Evolutionary conservation across 2,113 vertebrate genomes (phyloP).

Genomic region (Tachysurus vachellii): DNA sequence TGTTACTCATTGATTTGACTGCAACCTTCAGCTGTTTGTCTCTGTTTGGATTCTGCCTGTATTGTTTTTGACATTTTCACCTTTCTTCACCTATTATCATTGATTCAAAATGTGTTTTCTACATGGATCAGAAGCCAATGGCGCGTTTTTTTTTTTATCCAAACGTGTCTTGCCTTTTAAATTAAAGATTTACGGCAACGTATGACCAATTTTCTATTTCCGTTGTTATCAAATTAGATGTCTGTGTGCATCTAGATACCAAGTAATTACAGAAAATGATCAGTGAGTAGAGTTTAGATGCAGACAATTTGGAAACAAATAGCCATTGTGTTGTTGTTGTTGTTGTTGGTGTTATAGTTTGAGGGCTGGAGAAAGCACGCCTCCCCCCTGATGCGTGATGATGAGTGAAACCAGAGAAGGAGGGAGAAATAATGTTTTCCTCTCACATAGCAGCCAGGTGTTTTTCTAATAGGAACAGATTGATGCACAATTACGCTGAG

Average conservation of each 20-base stretch:
- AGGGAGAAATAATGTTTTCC: constrained; percentile 11
- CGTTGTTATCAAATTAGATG: constrained; percentile 6
- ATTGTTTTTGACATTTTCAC: not conserved
- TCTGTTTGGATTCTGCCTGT: not conserved
- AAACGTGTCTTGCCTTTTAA: not conserved
- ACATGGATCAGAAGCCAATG: not conserved
- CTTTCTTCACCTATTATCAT: not conserved
- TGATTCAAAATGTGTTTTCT: not conserved
- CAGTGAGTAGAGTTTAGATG: not conserved
- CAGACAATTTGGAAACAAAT: constrained; percentile 5
- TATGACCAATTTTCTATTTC: not conserved
- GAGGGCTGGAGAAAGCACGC: not conserved
- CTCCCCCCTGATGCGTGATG: constrained; percentile 2
- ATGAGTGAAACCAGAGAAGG: not conserved
- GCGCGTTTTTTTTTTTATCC: not conserved
- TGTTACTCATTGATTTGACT: not conserved
- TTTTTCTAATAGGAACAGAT: constrained; percentile 31
- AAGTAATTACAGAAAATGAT: constrained; percentile 24
- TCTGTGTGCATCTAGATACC: not conserved
- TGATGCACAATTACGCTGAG: constrained; percentile 20
- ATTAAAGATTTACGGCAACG: not conserved
- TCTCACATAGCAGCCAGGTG: constrained; percentile 21
- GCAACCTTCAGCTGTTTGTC: not conserved
- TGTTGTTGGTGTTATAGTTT: not conserved
- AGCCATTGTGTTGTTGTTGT: not conserved